phyloP scores from a whole-genome alignment of 1,140 invertebrate genomes.

The Meteorus sp. region DNA sequence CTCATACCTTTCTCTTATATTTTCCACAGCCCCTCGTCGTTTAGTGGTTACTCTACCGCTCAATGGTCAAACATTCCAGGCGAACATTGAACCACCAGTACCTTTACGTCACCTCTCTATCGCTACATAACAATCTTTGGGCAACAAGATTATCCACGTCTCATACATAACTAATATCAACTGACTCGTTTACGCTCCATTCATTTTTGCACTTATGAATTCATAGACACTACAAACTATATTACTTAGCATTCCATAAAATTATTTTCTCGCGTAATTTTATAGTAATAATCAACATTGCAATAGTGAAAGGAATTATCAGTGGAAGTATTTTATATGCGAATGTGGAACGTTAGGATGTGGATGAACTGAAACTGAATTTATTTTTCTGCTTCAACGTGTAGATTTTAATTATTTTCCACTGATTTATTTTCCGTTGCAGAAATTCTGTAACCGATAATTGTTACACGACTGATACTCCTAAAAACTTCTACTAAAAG shows the following conservation, averaged over 20 bases:
- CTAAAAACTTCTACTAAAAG: too few species aligned
- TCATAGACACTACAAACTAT: not conserved
- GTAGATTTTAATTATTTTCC: too few species aligned
- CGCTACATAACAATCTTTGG: not conserved
- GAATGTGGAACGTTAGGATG: too few species aligned
- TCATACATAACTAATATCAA: not conserved
- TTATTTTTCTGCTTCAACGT: too few species aligned
- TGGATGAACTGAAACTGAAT: too few species aligned
- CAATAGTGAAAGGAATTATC: too few species aligned
- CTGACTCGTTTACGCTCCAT: not conserved
- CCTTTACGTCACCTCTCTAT: slow-evolving; percentile 29
- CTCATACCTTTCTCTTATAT: not conserved
- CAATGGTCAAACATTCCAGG: slow-evolving; percentile 39
- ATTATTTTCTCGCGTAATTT: not conserved
- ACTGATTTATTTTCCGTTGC: too few species aligned
- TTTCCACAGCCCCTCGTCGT: not conserved
- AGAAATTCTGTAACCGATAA: too few species aligned
- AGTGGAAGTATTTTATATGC: too few species aligned
- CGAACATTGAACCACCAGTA: slow-evolving; percentile 48
- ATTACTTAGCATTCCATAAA: not conserved
- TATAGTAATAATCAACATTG: too few species aligned
- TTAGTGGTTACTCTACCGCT: slow-evolving; percentile 38
- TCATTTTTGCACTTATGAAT: not conserved
- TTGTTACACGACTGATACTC: too few species aligned
- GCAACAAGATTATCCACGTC: not conserved